phyloP scores from a whole-genome alignment of 1,140 invertebrate species.

The Stenopsyche tienmushanensis region DNA sequence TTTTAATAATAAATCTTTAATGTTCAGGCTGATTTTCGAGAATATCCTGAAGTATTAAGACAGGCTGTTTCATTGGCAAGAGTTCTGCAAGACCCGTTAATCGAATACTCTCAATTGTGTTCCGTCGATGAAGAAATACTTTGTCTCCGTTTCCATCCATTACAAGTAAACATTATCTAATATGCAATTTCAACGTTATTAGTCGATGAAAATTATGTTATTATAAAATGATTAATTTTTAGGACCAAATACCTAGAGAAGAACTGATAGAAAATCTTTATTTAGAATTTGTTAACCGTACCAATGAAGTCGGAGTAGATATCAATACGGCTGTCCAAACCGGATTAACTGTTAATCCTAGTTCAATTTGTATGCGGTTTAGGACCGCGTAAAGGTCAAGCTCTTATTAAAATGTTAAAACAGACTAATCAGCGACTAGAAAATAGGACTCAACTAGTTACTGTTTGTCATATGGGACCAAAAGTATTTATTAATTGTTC shows the following conservation, averaged over 20 bases:
- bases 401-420: constrained; percentile 87
- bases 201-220: too few relatives aligned
- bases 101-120: constrained; percentile 95
- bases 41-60: constrained; percentile 84
- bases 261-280: constrained; percentile 83
- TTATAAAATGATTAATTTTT: not conserved
- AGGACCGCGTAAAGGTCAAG: constrained; percentile 91
- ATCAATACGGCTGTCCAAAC: constrained; percentile 90
- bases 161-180: constrained; percentile 60
- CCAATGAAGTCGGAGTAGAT: constrained; percentile 99
- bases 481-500: constrained; percentile 99
- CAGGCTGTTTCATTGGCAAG: constrained; percentile 92
- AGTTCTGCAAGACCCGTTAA: constrained; percentile 90
- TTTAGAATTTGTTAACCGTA: constrained; percentile 89
- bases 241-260: constrained; percentile 84
- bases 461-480: constrained; percentile 93
- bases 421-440: constrained; percentile 92
- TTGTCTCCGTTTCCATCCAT: constrained; percentile 86
- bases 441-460: constrained; percentile 94
- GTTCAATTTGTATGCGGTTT: constrained; percentile 98
- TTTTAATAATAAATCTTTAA: not conserved
- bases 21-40: constrained; percentile 77
- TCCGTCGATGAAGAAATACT: constrained; percentile 94
- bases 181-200: not conserved
- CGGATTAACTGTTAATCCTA: constrained; percentile 82